Evolutionary conservation across 2,797 vertebrate genomes (phyloP), one percentile per base, ranked within the genome.

Genomic region (Podargus strigoides): DNA sequence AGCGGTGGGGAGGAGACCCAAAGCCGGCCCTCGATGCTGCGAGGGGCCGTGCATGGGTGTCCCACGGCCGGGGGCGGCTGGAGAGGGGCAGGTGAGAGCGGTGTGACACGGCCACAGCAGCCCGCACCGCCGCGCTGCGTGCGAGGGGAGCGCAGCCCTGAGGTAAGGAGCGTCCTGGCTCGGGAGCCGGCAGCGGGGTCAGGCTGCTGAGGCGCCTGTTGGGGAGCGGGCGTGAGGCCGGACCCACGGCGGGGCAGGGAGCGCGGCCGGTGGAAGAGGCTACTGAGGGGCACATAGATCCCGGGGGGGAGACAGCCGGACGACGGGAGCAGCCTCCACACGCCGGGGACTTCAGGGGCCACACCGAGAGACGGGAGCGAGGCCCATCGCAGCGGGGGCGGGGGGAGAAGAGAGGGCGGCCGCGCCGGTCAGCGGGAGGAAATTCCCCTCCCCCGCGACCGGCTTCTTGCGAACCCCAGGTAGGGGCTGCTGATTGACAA

Each of bases 361-460:
- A 9, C 39, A 7, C 3, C 4, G 47, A 22, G 18, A 6, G 4
- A 4, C 10, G 3, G 9, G 7, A 52, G 28, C 5, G 9, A 47
- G 41, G 34, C 47, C n/a, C 10, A 2, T 4, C 7, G 3, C 8
- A 4, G 24, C 24, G 4, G 12, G 19, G 9, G 3, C 7, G 14
- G 19, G 46, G 46, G 20, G 44, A 46, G 44, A 10, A 22, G 4
- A 10, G 19, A 7, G 3, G 8, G 0, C 11, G 0, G 3, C 6
- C 8, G 5, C 8, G 4, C 2, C 13, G 12, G 27, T 4, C 28
- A 67, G 12, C 19, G 5, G 7, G 17, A 30, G 5, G 6, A 28
- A 34, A 3, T 8, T 1, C 1, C 60, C 66, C 60, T 3, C 20
- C 37, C 68, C 13, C 17, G 5, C n/a, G 5, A 6, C 23, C 41